These are phyloP conservation scores for Aldrovandia affinis DNA, from an alignment of 2,797 vertebrate genomes.

Conservation along the genomic window DNA sequence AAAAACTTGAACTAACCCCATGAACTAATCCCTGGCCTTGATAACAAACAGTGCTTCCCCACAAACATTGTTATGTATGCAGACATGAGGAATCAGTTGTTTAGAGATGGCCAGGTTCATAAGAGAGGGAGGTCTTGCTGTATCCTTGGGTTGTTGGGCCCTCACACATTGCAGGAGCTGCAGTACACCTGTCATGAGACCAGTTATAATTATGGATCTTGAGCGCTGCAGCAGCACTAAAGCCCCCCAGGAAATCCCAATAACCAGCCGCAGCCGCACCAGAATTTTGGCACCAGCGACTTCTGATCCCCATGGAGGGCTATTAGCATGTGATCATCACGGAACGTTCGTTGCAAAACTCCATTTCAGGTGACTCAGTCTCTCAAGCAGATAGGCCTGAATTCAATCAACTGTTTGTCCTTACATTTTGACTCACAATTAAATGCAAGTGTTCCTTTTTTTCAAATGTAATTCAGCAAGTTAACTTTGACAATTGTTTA, in stretches of 20 bases:
- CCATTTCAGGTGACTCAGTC: not conserved
- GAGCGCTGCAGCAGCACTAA: slow-evolving; percentile 59
- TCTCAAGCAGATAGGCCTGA: not conserved
- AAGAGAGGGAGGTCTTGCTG: not conserved
- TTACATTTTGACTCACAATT: not conserved
- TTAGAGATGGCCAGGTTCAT: not conserved
- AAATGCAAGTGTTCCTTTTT: not conserved
- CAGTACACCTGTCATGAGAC: slow-evolving; percentile 61
- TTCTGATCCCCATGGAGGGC: slow-evolving; percentile 48
- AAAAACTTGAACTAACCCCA: not conserved
- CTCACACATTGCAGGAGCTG: not conserved
- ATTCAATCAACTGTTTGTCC: not conserved
- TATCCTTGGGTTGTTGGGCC: not conserved
- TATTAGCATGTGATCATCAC: slow-evolving; percentile 49
- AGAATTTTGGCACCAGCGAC: slow-evolving; percentile 69
- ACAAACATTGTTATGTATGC: not conserved
- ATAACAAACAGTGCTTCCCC: not conserved
- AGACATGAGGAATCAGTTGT: not conserved
- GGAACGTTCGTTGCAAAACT: slow-evolving; percentile 41
- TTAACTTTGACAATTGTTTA: not conserved
- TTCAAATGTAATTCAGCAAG: not conserved
- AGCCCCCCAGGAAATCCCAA: slow-evolving; percentile 71
- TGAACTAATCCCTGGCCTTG: not conserved
- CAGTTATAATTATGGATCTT: slow-evolving; percentile 57
- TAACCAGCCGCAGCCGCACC: slow-evolving; percentile 62